Evolutionary conservation across 2,797 vertebrate species (phyloP).

Genomic region (Masticophis lateralis): DNA sequence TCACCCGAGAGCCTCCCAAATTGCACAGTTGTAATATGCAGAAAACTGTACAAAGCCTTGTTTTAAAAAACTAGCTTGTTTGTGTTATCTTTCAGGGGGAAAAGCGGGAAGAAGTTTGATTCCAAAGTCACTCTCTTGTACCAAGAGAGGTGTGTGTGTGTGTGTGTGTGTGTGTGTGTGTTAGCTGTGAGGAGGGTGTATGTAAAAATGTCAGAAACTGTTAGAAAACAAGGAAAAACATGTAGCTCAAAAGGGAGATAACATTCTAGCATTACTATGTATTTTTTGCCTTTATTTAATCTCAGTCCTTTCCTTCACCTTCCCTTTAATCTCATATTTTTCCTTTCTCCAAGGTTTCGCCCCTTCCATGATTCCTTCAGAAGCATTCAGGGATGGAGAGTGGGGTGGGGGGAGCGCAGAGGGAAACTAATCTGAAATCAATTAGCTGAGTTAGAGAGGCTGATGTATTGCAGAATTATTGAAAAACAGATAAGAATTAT

Average conservation of each 20-base stretch:
- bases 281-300: not conserved
- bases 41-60: not conserved
- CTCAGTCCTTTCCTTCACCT: not conserved
- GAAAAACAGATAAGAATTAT: not conserved
- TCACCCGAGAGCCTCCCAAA: slow-evolving; percentile 4
- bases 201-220: not conserved
- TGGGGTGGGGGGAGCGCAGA: too few species aligned
- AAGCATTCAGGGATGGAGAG: not conserved
- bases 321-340: not conserved
- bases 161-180: not conserved
- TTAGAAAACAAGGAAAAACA: not conserved
- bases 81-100: not conserved
- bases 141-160: too few species aligned
- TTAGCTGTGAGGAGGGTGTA: not conserved
- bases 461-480: not conserved
- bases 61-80: not conserved
- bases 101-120: not conserved
- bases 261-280: not conserved
- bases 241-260: not conserved
- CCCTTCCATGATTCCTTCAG: not conserved
- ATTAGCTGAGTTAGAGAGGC: not conserved
- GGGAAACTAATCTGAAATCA: not conserved
- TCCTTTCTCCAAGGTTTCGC: too few species aligned
- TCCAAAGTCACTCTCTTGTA: not conserved
- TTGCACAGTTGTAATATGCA: not conserved